Evolutionary conservation across 2,797 vertebrate genomes (phyloP), one percentile per base, ranked within the genome.

Genomic region (Typhlichthys subterraneus): DNA sequence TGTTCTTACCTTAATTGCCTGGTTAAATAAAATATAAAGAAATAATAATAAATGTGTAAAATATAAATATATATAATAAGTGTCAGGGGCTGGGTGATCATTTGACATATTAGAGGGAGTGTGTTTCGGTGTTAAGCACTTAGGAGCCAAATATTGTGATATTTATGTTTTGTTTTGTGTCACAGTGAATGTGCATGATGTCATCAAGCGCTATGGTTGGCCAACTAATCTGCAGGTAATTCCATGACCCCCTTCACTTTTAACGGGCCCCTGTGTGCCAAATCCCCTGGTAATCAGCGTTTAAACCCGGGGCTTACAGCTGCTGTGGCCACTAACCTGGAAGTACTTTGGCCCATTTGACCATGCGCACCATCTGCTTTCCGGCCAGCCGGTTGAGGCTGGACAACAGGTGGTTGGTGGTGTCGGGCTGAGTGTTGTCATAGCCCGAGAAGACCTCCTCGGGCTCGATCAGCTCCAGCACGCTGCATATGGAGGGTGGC

Each of bases 291-390:
- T 53, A 63, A 72, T 61, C 42, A 62, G 51, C 57, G 65, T 72
- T 64, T 66, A 71, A 70, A 57, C 57, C 45, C 63, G 45, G 45
- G 45, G n/a, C 66, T 57, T 57, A 59, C 15, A 0, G 33, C 67
- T 69, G 51, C 15, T 2, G 15, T 65, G 71, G 62, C 63, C 69
- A 86, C 91, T 79, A 91, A 99, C 97, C 97, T 98, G 97, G 97
- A 94, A 99, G 96, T 92, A 98, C 94, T 95, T 99, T 99, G 88
- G 97, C 97, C 97, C 97, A 99, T 89, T 99, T 99, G 85, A 99
- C 97, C 77, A 98, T 94, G 73, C 97, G 95, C 63, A 99, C 95
- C 96, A 99, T 98, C 94, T 99, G 97, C 83, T 99, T 98, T 79
- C 96, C 97, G 0, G 96, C 97, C 71, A 99, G 89, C 87, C 94